Evolutionary conservation across 1,140 invertebrate species (phyloP).

Genomic region (Drosophila sp.): DNA sequence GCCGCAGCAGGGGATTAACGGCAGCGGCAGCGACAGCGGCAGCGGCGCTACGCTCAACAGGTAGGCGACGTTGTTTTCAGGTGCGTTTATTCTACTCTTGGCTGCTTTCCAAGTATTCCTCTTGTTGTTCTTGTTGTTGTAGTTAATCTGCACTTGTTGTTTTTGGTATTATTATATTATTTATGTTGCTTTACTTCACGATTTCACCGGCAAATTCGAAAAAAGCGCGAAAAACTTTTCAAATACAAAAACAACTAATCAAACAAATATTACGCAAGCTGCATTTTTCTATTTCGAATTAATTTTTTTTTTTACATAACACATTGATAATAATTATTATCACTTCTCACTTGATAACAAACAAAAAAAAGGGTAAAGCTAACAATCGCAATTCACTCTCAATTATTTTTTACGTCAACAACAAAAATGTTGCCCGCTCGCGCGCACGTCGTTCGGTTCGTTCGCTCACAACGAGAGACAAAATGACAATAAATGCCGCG

Average conservation of each 20-base stretch:
- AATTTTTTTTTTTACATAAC: slow-evolving; percentile 27
- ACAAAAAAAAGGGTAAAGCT: slow-evolving; percentile 19
- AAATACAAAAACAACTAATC: background rate
- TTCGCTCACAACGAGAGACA: background rate
- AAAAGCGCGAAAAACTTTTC: slow-evolving; percentile 13
- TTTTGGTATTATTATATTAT: background rate
- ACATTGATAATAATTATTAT: slow-evolving; percentile 17
- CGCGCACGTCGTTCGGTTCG: background rate
- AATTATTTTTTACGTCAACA: background rate
- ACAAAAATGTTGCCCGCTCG: background rate
- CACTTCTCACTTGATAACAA: slow-evolving; percentile 40
- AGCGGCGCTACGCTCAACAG: slow-evolving; percentile 41
- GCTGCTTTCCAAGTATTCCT: slow-evolving; percentile 10
- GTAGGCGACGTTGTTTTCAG: slow-evolving; percentile 26
- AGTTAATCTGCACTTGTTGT: slow-evolving; percentile 17
- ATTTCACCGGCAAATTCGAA: slow-evolving; percentile 17
- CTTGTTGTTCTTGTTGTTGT: slow-evolving; percentile 5
- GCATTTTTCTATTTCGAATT: slow-evolving; percentile 1
- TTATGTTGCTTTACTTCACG: slow-evolving; percentile 19
- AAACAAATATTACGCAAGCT: slow-evolving; percentile 20
- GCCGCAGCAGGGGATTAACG: slow-evolving; percentile 31
- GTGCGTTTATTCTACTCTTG: slow-evolving; percentile 8
- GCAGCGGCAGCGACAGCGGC: slow-evolving; percentile 4
- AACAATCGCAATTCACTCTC: background rate
- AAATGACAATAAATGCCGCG: background rate